phyloP scores from a whole-genome alignment of 2,888 invertebrate genomes.

The Congeria kusceri region DNA sequence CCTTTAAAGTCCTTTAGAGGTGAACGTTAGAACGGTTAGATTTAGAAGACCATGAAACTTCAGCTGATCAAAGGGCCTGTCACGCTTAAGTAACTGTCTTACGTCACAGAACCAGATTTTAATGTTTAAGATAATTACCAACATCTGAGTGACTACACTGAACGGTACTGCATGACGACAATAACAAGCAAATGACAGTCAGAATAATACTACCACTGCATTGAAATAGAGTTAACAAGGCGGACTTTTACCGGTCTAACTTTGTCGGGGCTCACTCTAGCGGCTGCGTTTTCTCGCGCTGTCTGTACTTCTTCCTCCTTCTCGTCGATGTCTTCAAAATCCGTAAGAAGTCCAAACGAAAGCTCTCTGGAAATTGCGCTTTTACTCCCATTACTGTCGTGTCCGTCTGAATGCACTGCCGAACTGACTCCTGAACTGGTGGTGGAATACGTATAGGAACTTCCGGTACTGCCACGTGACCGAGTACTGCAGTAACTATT shows the following conservation, averaged over 20 bases:
- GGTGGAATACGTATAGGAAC: constrained; percentile 59
- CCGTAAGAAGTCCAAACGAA: constrained; percentile 59
- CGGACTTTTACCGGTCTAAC: constrained; percentile 54
- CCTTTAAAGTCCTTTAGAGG: too few relatives aligned
- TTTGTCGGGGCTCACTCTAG: constrained; percentile 26
- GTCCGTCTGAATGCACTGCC: constrained; percentile 47
- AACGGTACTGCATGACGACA: too few relatives aligned
- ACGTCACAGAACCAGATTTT: too few relatives aligned
- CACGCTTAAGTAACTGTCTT: too few relatives aligned
- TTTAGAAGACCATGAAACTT: too few relatives aligned
- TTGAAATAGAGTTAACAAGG: too few relatives aligned
- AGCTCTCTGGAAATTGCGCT: constrained; percentile 58
- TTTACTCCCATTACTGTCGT: constrained; percentile 51
- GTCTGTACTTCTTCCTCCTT: constrained; percentile 56
- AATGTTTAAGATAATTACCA: too few relatives aligned
- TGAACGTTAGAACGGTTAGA: too few relatives aligned
- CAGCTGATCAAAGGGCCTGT: too few relatives aligned
- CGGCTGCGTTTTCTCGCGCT: constrained; percentile 34
- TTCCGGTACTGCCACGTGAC: constrained; percentile 64
- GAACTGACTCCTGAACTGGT: constrained; percentile 61
- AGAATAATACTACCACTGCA: too few relatives aligned
- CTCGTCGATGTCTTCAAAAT: constrained; percentile 64
- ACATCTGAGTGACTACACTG: too few relatives aligned
- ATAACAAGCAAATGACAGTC: too few relatives aligned
- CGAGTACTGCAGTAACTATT: constrained; percentile 58